These are phyloP conservation scores for Pteromalus puparum DNA, from an alignment of 1,140 invertebrate genomes.

Conservation along the genomic window DNA sequence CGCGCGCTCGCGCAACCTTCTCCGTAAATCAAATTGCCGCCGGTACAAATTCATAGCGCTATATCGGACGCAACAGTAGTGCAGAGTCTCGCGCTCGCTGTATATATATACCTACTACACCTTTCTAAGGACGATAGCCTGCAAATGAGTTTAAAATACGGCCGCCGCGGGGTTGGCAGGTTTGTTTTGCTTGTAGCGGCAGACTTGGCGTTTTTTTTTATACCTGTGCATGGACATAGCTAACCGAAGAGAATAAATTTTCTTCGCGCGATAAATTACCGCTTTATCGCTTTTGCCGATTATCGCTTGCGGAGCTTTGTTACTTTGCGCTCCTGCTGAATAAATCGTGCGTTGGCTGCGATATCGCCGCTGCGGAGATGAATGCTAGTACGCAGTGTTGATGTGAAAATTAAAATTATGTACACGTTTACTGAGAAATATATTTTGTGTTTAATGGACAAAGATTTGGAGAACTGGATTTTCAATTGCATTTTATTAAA, in stretches of 20 bases:
- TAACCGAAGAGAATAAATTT: conserved; percentile 14
- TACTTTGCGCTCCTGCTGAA: neutral
- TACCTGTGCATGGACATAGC: neutral
- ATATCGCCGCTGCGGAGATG: too few species aligned
- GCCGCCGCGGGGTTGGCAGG: neutral
- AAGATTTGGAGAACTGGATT: too few species aligned
- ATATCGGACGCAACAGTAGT: neutral
- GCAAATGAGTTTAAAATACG: conserved; percentile 37
- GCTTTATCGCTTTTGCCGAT: conserved; percentile 3
- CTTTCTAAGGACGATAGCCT: neutral
- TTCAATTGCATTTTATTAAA: too few species aligned
- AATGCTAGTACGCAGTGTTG: too few species aligned
- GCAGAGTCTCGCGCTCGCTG: neutral
- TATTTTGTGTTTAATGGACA: too few species aligned
- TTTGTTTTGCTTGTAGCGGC: neutral
- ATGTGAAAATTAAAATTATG: too few species aligned
- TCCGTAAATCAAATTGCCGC: conserved; percentile 35
- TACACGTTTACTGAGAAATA: too few species aligned
- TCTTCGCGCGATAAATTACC: conserved; percentile 17
- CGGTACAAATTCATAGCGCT: conserved; percentile 12
- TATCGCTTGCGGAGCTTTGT: neutral
- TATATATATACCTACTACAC: neutral
- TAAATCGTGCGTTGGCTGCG: too few species aligned
- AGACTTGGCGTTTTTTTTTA: neutral
- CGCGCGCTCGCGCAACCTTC: neutral